phyloP scores from a whole-genome alignment of 2,888 invertebrate genomes.

The Leptinotarsa juncta region DNA sequence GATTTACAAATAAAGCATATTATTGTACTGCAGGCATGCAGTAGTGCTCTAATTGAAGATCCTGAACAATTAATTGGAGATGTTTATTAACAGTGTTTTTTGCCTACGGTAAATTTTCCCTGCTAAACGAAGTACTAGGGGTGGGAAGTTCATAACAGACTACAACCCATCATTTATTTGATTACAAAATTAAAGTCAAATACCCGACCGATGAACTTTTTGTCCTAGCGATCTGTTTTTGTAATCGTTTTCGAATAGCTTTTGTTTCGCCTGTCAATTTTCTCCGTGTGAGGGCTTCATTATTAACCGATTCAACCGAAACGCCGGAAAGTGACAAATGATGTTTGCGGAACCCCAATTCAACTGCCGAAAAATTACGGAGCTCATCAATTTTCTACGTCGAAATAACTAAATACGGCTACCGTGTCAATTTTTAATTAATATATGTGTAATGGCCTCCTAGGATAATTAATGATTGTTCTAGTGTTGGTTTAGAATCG shows the following conservation, averaged over 20 bases:
- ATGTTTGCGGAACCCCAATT: slow-evolving; percentile 39
- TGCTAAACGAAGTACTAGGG: no score
- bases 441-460: slow-evolving; percentile 38
- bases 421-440: slow-evolving; percentile 46
- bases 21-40: no score
- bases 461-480: slow-evolving; percentile 2
- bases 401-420: slow-evolving; percentile 27
- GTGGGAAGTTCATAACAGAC: not conserved
- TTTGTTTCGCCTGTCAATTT: slow-evolving; percentile 38
- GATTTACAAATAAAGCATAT: no score
- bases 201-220: not conserved
- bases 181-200: not conserved
- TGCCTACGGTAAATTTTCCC: no score
- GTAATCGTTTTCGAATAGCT: slow-evolving; percentile 1
- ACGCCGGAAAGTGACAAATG: slow-evolving; percentile 41
- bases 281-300: slow-evolving; percentile 39
- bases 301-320: slow-evolving; percentile 26
- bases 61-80: no score
- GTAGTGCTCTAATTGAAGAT: no score
- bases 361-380: slow-evolving; percentile 43
- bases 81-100: no score
- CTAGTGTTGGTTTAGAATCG: not conserved
- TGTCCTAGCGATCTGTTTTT: not conserved
- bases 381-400: slow-evolving; percentile 43
- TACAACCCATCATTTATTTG: not conserved